phyloP scores from a whole-genome alignment of 2,797 vertebrate genomes.

The Liparis tanakae region DNA sequence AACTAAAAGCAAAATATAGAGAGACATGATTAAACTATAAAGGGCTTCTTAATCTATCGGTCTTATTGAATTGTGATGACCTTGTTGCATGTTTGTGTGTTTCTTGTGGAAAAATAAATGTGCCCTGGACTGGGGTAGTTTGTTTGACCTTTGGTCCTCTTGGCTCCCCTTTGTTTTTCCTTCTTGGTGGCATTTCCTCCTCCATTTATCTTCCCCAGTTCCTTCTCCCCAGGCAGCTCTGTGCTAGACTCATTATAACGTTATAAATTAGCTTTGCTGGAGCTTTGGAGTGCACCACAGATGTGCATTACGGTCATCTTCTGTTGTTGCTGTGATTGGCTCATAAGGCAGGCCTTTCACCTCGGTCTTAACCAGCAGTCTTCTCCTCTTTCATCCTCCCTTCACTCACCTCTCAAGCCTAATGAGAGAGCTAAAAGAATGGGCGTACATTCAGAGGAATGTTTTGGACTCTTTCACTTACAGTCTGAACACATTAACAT shows the following conservation, averaged over 20 bases:
- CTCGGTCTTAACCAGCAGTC: conserved; percentile 25
- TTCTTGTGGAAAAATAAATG: conserved; percentile 86
- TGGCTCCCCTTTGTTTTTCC: conserved; percentile 28
- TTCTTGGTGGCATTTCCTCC: not conserved
- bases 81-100: conserved; percentile 88
- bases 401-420: conserved; percentile 38
- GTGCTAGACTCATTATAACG: conserved; percentile 50
- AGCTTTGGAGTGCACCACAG: conserved; percentile 48
- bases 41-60: conserved; percentile 85
- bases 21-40: conserved; percentile 82
- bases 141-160: conserved; percentile 73
- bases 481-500: not conserved
- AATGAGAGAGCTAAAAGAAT: conserved; percentile 40
- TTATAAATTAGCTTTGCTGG: conserved; percentile 58
- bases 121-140: conserved; percentile 70
- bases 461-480: not conserved
- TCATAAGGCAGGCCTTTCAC: conserved; percentile 24
- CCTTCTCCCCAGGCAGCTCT: conserved; percentile 33
- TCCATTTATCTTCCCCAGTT: conserved; percentile 24
- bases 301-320: conserved; percentile 69
- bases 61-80: conserved; percentile 86
- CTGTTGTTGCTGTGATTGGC: conserved; percentile 35
- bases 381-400: conserved; percentile 9
- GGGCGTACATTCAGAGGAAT: not conserved
- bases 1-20: conserved; percentile 67